Base-by-base conservation (phyloP, 2,888 invertebrate genomes). In the Thumatha senex region DNA sequence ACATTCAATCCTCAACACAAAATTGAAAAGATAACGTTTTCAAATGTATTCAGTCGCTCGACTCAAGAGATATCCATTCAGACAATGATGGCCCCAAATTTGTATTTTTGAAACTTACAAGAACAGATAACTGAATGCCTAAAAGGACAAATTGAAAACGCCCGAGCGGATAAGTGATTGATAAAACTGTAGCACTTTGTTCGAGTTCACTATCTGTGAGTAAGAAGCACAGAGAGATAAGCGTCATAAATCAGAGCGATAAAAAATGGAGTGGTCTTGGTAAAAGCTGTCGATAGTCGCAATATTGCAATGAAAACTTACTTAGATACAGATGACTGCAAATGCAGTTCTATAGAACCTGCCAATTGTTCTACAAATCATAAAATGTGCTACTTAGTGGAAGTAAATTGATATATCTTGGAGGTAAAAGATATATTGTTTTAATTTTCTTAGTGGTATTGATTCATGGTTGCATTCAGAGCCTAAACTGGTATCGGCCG, bases 201-300 rank as follows among this genome's bases (percentile, higher is more conserved):
- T 71, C 65, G 63, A 68, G 65, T 70, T 67, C 72, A 72, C 76
- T 82, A 82, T 83, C 81, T 74, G 69, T 56, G 61, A 74, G 72
- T 66, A 63, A 68, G 70, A 63, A 73, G 69, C 64, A 61, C 63
- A 67, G 62, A 54, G 62, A 80, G 86, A 86, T 87, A 86, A 82
- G 78, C 68, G 63, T 66, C 76, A 84, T 88, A 85, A 87, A 87
- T 88, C 85, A 84, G 69, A 51, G 57, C 65, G 84, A 83, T 86
- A 88, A 85, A 80, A 79, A 78, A 68, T 76, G 60, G 68, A 69
- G 70, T 72, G 74, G 67, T 46, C 43, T 53, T 34, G 43, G 66
- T 45, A 60, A 61, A 51, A 43, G 44, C 51, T 61, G 59, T 54
- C 65, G 63, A 67, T 73, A 67, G 44, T 54, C 18, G 50, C 42